Evolutionary conservation across 2,888 invertebrate genomes (phyloP).

Genomic region (Ophion ellenae): DNA sequence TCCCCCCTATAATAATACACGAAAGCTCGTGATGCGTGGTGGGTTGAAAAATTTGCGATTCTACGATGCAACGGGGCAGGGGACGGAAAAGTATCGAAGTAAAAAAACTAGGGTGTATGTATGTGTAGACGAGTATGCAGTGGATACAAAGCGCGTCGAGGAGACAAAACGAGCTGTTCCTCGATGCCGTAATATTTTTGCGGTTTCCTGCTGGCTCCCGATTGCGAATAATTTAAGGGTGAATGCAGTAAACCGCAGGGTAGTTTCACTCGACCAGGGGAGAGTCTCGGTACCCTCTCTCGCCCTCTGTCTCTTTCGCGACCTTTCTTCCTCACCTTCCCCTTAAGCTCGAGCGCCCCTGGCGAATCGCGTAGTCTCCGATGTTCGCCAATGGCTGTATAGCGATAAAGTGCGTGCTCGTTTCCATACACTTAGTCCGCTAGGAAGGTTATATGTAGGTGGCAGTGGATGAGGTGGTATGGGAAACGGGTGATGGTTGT

Average conservation of each 20-base stretch:
- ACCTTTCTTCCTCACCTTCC: constrained; percentile 1
- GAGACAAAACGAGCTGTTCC: constrained; percentile 3
- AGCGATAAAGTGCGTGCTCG: constrained; percentile 77
- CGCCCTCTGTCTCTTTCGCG: not conserved
- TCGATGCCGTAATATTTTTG: constrained; percentile 78
- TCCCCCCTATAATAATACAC: constrained; percentile 27
- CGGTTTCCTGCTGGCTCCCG: constrained; percentile 73
- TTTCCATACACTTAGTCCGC: constrained; percentile 76
- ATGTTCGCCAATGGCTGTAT: constrained; percentile 40
- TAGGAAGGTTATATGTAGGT: constrained; percentile 21
- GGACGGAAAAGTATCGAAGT: constrained; percentile 17
- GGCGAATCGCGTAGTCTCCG: constrained; percentile 5
- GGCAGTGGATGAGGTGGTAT: constrained; percentile 30
- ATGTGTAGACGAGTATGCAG: not conserved
- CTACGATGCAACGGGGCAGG: not conserved
- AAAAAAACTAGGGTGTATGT: not conserved
- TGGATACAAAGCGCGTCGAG: constrained; percentile 2
- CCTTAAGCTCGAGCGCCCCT: not conserved
- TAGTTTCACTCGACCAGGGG: constrained; percentile 63
- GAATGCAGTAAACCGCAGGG: constrained; percentile 71
- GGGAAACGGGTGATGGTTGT: constrained; percentile 42
- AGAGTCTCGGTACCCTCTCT: constrained; percentile 25
- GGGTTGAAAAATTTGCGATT: constrained; percentile 35
- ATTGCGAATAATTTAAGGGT: constrained; percentile 80
- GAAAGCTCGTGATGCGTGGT: constrained; percentile 20